Conservation (phyloP, 2,113 vertebrate genomes). For the Terrapene triunguis region DNA sequence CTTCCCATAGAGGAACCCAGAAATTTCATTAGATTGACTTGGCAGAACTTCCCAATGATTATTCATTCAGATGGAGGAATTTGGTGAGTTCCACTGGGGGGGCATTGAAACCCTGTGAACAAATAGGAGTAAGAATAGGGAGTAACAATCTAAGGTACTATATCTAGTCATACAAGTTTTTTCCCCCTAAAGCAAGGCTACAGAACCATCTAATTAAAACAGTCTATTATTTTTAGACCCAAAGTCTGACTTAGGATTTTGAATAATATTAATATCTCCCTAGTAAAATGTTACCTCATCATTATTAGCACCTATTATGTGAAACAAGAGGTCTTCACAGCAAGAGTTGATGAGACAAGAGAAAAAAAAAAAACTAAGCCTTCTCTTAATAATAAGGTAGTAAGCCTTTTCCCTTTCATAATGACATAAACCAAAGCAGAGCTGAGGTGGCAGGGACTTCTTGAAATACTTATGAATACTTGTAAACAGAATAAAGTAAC, state of each 20-base stretch:
- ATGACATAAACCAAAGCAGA: not conserved
- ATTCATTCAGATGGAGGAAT: not conserved
- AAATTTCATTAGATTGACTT: not conserved
- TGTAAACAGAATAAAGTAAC: not conserved
- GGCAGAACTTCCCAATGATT: not conserved
- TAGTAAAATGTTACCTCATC: not conserved
- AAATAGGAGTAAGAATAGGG: not conserved
- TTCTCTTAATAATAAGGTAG: not conserved
- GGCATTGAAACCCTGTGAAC: not conserved
- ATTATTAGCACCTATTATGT: not conserved
- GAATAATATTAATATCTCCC: not conserved
- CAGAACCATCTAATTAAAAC: not conserved
- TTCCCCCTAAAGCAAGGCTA: not conserved
- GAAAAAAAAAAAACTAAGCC: not conserved
- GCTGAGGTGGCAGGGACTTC: not conserved
- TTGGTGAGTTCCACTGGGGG: fast-evolving
- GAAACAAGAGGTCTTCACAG: not conserved
- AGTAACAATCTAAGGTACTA: not conserved
- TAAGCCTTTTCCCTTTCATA: not conserved
- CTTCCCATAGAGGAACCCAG: not conserved
- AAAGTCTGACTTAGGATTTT: not conserved
- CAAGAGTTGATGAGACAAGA: not conserved
- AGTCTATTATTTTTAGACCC: not conserved
- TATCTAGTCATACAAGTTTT: not conserved
- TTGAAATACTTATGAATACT: not conserved